Conservation (phyloP, 2,888 invertebrate species). For the Kuschelorhynchus macadamiae region DNA sequence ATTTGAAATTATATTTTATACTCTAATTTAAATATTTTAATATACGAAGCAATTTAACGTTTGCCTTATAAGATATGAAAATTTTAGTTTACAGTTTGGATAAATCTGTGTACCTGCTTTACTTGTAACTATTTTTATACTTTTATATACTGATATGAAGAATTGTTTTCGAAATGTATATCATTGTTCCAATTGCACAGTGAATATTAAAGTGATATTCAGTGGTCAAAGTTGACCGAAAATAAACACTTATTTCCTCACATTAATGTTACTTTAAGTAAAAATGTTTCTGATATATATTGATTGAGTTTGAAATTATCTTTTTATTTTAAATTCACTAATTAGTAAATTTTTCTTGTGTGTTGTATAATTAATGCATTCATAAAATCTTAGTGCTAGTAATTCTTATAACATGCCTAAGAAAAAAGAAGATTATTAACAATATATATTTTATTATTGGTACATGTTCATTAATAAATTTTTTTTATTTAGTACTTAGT, state of each 20-base stretch:
- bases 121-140: constrained; percentile 26
- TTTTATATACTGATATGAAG: constrained; percentile 16
- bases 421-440: background rate
- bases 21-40: background rate
- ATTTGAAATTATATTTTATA: background rate
- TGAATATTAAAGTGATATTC: constrained; percentile 9
- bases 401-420: too few relatives aligned
- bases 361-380: too few relatives aligned
- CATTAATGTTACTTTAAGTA: too few relatives aligned
- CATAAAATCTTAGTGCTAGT: too few relatives aligned
- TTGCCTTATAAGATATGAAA: background rate
- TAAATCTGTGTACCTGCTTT: constrained; percentile 29
- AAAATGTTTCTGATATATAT: too few relatives aligned
- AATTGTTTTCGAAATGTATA: constrained; percentile 28
- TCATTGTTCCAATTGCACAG: constrained; percentile 8
- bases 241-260: constrained; percentile 3
- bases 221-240: background rate
- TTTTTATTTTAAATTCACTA: too few relatives aligned
- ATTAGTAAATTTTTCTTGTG: too few relatives aligned
- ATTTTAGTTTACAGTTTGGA: constrained; percentile 1
- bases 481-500: background rate
- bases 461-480: constrained; percentile 13
- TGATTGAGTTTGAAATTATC: too few relatives aligned
- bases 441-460: constrained; percentile 11
- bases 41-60: background rate